Conservation (phyloP, 2,888 invertebrate genomes). For the Doris montereyensis region DNA sequence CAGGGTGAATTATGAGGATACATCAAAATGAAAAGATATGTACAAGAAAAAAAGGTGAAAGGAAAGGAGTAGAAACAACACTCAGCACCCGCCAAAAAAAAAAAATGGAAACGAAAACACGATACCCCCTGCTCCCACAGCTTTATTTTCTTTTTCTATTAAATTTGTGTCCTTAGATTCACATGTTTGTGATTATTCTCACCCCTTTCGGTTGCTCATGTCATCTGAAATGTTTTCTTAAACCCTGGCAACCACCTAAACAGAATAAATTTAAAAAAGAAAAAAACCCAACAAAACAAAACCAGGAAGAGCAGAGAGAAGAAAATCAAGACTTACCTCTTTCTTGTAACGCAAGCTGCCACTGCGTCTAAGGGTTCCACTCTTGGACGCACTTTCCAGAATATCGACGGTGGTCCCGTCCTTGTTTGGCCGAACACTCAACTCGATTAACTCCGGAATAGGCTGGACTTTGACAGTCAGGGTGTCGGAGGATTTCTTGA, state of each 20-base stretch:
- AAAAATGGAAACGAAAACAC: no score
- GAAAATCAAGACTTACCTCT: constrained; percentile 51
- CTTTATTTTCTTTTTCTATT: no score
- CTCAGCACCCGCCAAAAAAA: no score
- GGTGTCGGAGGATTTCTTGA: constrained; percentile 73
- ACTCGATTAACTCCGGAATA: constrained; percentile 91
- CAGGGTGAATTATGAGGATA: no score
- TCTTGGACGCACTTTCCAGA: constrained; percentile 78
- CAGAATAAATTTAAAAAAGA: not conserved
- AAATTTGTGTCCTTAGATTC: no score
- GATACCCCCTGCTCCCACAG: no score
- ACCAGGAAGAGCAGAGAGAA: not conserved
- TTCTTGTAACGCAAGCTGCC: constrained; percentile 75
- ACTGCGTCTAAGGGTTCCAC: constrained; percentile 87
- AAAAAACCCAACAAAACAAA: not conserved
- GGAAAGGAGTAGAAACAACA: not conserved
- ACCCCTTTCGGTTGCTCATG: no score
- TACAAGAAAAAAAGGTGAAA: not conserved
- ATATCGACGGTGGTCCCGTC: constrained; percentile 81
- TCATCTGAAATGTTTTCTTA: no score
- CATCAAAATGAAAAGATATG: not conserved
- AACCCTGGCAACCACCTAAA: no score
- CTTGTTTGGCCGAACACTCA: constrained; percentile 83
- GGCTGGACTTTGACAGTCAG: constrained; percentile 92
- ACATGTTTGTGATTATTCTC: no score